Conservation (phyloP, 2,888 invertebrate genomes). For the Agrotis segetum region DNA sequence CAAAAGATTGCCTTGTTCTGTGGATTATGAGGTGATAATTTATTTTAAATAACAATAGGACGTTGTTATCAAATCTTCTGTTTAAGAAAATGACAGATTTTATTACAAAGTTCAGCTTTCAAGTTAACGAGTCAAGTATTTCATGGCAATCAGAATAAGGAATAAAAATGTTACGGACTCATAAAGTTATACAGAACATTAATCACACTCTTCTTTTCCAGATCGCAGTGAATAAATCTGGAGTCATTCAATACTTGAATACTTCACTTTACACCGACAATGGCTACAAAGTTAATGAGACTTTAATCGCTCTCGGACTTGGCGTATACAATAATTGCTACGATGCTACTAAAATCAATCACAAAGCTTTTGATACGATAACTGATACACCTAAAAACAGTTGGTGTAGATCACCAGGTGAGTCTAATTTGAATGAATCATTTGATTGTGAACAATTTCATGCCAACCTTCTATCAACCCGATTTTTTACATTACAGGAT, state of each 20-base stretch:
- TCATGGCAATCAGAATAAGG: not conserved
- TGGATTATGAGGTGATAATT: slow-evolving; percentile 85
- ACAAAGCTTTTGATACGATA: slow-evolving; percentile 65
- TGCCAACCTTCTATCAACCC: not conserved
- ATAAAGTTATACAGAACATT: not conserved
- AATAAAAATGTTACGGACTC: not conserved
- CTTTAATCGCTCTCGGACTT: slow-evolving; percentile 46
- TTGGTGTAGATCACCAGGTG: slow-evolving; percentile 77
- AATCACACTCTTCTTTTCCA: slow-evolving; percentile 24
- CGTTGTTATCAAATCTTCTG: not conserved
- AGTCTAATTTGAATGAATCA: not conserved
- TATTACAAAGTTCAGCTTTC: too few relatives aligned
- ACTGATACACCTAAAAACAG: slow-evolving; percentile 77
- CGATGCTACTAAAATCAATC: slow-evolving; percentile 68
- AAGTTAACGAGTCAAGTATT: not conserved
- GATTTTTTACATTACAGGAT: slow-evolving; percentile 70
- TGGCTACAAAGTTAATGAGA: slow-evolving; percentile 79
- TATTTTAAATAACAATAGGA: not conserved
- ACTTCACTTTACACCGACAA: slow-evolving; percentile 84
- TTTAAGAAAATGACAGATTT: not conserved
- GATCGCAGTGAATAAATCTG: slow-evolving; percentile 80
- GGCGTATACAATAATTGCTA: slow-evolving; percentile 71
- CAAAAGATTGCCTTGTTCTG: slow-evolving; percentile 85
- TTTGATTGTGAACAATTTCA: not conserved
- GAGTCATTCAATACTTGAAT: slow-evolving; percentile 88